Conservation (phyloP, 2,113 vertebrate species). For the Rostratula benghalensis region DNA sequence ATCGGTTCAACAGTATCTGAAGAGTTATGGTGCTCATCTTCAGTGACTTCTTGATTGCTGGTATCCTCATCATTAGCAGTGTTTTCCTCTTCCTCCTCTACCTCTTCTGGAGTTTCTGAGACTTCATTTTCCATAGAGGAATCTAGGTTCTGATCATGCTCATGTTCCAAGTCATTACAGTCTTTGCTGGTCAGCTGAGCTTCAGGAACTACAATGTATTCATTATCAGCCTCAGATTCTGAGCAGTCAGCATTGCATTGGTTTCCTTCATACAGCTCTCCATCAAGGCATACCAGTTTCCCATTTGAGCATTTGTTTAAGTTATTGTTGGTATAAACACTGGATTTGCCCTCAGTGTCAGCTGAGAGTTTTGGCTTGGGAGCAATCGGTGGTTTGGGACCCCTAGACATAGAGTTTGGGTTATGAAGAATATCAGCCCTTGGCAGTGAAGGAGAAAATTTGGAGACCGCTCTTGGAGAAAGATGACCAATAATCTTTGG, state of each 20-base stretch:
- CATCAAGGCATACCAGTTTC: slow-evolving; percentile 73
- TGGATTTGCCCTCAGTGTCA: slow-evolving; percentile 73
- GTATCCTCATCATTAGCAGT: not conserved
- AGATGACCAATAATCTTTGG: slow-evolving; percentile 82
- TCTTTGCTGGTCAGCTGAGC: slow-evolving; percentile 44
- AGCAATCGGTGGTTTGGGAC: slow-evolving; percentile 88
- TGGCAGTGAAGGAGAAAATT: slow-evolving; percentile 83
- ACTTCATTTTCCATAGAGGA: slow-evolving; percentile 17
- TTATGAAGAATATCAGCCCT: slow-evolving; percentile 72
- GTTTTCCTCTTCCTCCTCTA: slow-evolving; percentile 29
- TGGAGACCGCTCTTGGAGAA: slow-evolving; percentile 73
- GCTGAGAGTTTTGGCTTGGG: slow-evolving; percentile 85
- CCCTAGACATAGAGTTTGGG: slow-evolving; percentile 76
- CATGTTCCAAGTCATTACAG: slow-evolving; percentile 40
- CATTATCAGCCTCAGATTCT: slow-evolving; percentile 60
- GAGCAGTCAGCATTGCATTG: slow-evolving; percentile 23
- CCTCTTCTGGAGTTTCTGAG: not conserved
- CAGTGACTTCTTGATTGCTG: not conserved
- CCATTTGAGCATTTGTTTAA: slow-evolving; percentile 83
- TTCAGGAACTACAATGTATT: slow-evolving; percentile 63
- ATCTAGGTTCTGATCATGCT: slow-evolving; percentile 25
- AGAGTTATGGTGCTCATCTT: slow-evolving; percentile 1
- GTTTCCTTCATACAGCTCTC: slow-evolving; percentile 64
- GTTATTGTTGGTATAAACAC: slow-evolving; percentile 63
- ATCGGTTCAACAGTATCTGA: slow-evolving; percentile 50